Conservation (phyloP, 2,797 vertebrate genomes). For the Eospalax fontanierii region DNA sequence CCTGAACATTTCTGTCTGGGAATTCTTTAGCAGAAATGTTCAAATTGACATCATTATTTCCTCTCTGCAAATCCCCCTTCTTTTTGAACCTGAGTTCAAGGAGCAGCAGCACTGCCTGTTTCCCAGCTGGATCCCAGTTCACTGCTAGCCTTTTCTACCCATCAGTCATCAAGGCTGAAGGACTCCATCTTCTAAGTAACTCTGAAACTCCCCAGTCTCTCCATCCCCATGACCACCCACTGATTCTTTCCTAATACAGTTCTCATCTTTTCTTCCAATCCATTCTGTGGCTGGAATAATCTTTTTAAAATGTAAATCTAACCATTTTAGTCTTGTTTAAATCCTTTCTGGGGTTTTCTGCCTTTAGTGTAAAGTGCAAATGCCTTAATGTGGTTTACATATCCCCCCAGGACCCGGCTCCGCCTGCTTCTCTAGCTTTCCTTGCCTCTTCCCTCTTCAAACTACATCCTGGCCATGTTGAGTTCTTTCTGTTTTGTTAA, state of each 20-base stretch:
- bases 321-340: constrained; percentile 13
- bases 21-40: not conserved
- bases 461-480: not conserved
- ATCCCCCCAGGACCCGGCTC: not conserved
- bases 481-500: not conserved
- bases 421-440: not conserved
- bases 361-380: not conserved
- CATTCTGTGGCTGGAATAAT: not conserved
- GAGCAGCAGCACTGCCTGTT: not conserved
- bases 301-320: constrained; percentile 22
- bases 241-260: not conserved
- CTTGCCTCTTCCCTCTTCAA: not conserved
- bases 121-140: not conserved
- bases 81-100: not conserved
- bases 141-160: not conserved
- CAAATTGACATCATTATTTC: constrained; percentile 32
- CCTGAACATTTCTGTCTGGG: not conserved
- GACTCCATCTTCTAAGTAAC: not conserved
- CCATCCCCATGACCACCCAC: not conserved
- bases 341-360: constrained; percentile 27
- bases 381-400: not conserved
- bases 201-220: not conserved
- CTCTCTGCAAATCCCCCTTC: not conserved
- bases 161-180: not conserved
- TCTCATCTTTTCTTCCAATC: not conserved